Evolutionary conservation across 2,888 invertebrate species (phyloP), one percentile per base, ranked within the genome.

Genomic region (Lepidocyrtoides sp.): DNA sequence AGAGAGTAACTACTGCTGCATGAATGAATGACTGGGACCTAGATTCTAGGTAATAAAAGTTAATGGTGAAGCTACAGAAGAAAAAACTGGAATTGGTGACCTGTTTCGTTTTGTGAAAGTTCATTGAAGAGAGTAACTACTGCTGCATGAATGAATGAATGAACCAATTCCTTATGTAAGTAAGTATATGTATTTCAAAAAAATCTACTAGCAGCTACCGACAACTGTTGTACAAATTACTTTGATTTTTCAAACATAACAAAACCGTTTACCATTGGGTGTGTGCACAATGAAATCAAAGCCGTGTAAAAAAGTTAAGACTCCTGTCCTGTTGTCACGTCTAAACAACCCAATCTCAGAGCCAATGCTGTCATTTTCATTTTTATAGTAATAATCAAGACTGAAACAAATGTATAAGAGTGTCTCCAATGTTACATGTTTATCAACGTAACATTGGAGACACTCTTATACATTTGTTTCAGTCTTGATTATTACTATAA

Each of bases 51-150:
- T 60, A 17, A 60, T 60, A 60, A 60, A 60, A 60, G 23, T 60
- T 60, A 8, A 60, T 66, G n/a, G 2, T 14, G 10, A n/a, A 14
- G 66, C 3, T 66, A 41, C 3, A 14, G 20, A 57, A 57, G 5
- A 26, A 63, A 20, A 29, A 32, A 81, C 81, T 81, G 81, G 81
- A 81, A 81, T 57, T 36, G 36, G 32, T 81, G 81, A 60, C 81
- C 57, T 57, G 57, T 60, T 36, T 81, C 23, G 57, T 36, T 54
- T 63, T 26, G 63, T 63, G 63, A 54, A 72, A 41, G 69, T 72
- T 63, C 23, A 26, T 23, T 63, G 26, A 26, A n/a, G n/a, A n/a
- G 63, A 23, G 12, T 63, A n/a, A 29, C 63, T 26, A n/a, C n/a
- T 63, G 23, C 7, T 8, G 26, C 8, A 63, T 7, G 20, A 5